phyloP scores from a whole-genome alignment of 1,140 invertebrate genomes.

The Brachionus asplanchnoidis region DNA sequence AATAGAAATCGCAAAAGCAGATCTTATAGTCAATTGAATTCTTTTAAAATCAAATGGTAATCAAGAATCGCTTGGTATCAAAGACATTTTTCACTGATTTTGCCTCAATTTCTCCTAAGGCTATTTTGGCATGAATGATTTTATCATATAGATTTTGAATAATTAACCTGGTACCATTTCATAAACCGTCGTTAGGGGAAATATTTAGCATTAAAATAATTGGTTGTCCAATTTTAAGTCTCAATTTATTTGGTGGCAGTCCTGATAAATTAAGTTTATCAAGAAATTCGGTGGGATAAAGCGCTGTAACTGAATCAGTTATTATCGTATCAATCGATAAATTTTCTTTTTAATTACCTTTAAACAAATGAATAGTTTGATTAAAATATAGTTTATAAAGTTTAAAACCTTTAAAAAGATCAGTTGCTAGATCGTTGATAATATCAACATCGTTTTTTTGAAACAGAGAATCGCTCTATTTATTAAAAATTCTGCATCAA shows the following conservation, averaged over 20 bases:
- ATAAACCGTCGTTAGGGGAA: neutral
- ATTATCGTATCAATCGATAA: slow-evolving; percentile 11
- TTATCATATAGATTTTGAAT: neutral
- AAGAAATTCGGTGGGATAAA: neutral
- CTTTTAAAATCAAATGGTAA: too few relatives aligned
- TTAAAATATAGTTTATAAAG: neutral
- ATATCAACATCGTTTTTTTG: neutral
- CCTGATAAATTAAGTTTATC: neutral
- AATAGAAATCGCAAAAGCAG: too few relatives aligned
- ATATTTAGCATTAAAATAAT: neutral
- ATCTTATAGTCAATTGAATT: too few relatives aligned
- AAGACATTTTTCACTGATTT: neutral
- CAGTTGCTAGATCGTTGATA: neutral
- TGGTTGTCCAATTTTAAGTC: neutral
- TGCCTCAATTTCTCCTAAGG: neutral
- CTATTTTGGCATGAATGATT: neutral
- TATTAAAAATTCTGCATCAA: neutral
- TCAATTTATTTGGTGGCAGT: neutral
- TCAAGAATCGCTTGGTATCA: neutral
- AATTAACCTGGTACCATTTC: neutral
- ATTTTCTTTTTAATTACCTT: neutral
- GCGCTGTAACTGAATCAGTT: slow-evolving; percentile 3
- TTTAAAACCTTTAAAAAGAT: slow-evolving; percentile 5
- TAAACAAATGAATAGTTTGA: neutral
- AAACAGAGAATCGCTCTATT: neutral